phyloP scores from a whole-genome alignment of 2,888 invertebrate species.

The Lycia hirtaria region DNA sequence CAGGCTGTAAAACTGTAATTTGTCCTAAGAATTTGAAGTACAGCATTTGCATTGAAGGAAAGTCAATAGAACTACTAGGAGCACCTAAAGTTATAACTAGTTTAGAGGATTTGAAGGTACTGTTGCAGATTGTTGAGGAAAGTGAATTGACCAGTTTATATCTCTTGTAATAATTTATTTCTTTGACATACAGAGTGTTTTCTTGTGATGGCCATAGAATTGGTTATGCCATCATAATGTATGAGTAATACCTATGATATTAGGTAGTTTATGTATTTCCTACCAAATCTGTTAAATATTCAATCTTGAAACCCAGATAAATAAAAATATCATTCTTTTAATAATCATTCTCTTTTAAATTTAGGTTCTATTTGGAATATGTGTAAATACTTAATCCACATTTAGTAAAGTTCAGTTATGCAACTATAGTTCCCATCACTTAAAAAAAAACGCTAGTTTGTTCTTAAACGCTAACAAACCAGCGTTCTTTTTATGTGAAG shows the following conservation, averaged over 20 bases:
- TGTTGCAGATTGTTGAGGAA: constrained; percentile 81
- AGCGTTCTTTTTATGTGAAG: no score
- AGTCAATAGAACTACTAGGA: constrained; percentile 75
- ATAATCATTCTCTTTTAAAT: background rate
- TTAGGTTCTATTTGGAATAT: no score
- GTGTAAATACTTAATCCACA: no score
- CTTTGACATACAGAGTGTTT: constrained; percentile 38
- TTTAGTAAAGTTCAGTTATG: no score
- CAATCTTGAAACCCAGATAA: background rate
- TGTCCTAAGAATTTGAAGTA: constrained; percentile 78
- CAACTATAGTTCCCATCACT: no score
- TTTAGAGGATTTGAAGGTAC: constrained; percentile 77
- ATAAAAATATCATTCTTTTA: background rate
- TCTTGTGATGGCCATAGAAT: constrained; percentile 45
- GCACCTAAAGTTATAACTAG: constrained; percentile 78
- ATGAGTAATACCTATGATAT: constrained; percentile 1
- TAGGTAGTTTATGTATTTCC: background rate
- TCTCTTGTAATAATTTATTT: constrained; percentile 65
- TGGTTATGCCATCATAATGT: constrained; percentile 29
- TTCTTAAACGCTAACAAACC: no score
- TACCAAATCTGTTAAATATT: background rate
- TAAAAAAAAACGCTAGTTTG: no score
- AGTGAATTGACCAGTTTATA: constrained; percentile 73
- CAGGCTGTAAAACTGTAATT: constrained; percentile 70
- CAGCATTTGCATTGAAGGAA: constrained; percentile 71